These are phyloP conservation scores for Athalia rosae DNA, from an alignment of 2,888 invertebrate genomes.

Conservation along the genomic window DNA sequence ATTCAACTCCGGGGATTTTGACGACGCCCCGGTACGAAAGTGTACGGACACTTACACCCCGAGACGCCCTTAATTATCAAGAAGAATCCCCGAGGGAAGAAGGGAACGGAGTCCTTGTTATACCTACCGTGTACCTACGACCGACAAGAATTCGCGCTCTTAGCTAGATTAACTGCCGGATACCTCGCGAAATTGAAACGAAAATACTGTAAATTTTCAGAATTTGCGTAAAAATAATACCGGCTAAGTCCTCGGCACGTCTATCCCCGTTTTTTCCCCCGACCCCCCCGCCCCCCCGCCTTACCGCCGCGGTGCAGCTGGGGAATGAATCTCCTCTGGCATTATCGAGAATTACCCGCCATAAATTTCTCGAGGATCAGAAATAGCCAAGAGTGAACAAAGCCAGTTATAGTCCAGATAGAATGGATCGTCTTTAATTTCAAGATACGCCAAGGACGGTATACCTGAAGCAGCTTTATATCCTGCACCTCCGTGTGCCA, in stretches of 20 bases:
- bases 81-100: neutral
- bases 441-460: constrained; percentile 12
- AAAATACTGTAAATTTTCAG: constrained; percentile 32
- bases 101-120: neutral
- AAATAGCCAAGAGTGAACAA: constrained; percentile 43
- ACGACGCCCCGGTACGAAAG: too few species aligned
- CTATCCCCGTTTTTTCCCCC: constrained; percentile 8
- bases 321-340: constrained; percentile 40
- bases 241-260: neutral
- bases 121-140: neutral
- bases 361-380: constrained; percentile 44
- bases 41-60: too few species aligned
- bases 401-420: constrained; percentile 41
- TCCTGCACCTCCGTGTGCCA: neutral
- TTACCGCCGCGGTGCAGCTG: neutral
- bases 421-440: constrained; percentile 44
- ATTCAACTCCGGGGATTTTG: too few species aligned
- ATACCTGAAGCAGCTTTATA: constrained; percentile 3
- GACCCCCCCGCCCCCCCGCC: neutral
- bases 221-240: constrained; percentile 6
- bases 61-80: neutral
- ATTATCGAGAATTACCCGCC: constrained; percentile 44
- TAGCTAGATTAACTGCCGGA: constrained; percentile 23
- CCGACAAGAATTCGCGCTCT: neutral
- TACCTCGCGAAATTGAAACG: constrained; percentile 31